These are phyloP conservation scores for Oreochromis tanganicae DNA, from an alignment of 2,113 vertebrate genomes.

Conservation along the genomic window DNA sequence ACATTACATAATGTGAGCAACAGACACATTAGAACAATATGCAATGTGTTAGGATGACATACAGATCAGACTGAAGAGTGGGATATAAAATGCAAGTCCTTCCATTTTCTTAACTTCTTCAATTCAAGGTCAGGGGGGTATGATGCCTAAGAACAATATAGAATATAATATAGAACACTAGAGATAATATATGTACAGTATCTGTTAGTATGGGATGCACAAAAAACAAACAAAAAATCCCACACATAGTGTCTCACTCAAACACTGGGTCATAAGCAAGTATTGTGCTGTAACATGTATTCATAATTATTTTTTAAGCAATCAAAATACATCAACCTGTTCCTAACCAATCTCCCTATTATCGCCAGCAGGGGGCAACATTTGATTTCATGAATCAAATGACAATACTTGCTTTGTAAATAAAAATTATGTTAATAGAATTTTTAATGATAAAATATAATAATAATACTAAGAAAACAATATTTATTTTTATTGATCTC, in stretches of 20 bases:
- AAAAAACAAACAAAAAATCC: not conserved
- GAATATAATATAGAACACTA: not conserved
- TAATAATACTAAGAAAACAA: accelerated
- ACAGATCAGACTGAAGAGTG: too few relatives aligned
- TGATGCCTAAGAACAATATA: too few relatives aligned
- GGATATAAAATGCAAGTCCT: too few relatives aligned
- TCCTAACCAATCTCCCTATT: not conserved
- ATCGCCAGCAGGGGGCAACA: slow-evolving; percentile 33
- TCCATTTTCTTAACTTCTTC: too few relatives aligned
- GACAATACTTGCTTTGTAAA: not conserved
- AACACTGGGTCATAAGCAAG: not conserved
- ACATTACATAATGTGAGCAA: too few relatives aligned
- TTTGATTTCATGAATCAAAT: not conserved
- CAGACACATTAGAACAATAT: too few relatives aligned
- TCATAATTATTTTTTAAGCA: not conserved
- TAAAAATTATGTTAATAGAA: not conserved
- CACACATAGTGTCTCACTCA: not conserved
- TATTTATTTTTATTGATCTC: not conserved
- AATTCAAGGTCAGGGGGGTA: too few relatives aligned
- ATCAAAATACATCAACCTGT: not conserved
- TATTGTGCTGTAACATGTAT: not conserved
- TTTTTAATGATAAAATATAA: not conserved
- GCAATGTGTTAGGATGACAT: too few relatives aligned
- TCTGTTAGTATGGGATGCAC: not conserved
- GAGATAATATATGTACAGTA: not conserved